Percentiles rank a stretch among this genome's conserved stretches.
phyloP scores from a whole-genome alignment of 2,797 vertebrate genomes.

The Morus bassanus region DNA sequence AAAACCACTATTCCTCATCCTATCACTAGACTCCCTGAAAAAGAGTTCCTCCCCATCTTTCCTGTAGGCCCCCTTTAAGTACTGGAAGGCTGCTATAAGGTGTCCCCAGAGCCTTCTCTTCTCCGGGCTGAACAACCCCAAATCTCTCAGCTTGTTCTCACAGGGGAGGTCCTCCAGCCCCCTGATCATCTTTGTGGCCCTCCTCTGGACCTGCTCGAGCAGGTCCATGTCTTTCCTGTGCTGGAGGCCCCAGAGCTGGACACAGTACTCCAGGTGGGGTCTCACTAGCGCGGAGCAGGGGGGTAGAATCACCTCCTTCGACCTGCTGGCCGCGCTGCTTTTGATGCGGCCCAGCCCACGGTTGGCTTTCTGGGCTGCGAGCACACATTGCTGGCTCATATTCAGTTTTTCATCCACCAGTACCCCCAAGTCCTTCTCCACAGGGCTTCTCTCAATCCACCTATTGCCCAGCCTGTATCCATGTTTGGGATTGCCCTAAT shows the following conservation, averaged over 20 bases:
- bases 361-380: neutral
- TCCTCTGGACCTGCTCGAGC: neutral
- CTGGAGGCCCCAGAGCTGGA: neutral
- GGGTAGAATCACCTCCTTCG: rapidly evolving
- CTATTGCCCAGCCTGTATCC: neutral
- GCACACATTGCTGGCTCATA: rapidly evolving
- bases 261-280: neutral
- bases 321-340: neutral
- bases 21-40: no score
- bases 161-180: neutral
- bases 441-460: neutral
- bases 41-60: neutral
- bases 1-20: rapidly evolving
- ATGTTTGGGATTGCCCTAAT: neutral
- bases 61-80: neutral
- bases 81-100: no score
- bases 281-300: rapidly evolving
- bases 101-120: neutral
- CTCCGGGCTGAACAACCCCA: neutral
- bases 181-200: neutral
- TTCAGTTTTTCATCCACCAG: neutral
- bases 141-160: neutral
- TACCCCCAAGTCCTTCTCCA: neutral
- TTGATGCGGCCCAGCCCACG: neutral
- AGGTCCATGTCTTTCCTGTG: neutral